Evolutionary conservation across 2,888 invertebrate genomes (phyloP).

Genomic region (Pollenia griseotomentosa): DNA sequence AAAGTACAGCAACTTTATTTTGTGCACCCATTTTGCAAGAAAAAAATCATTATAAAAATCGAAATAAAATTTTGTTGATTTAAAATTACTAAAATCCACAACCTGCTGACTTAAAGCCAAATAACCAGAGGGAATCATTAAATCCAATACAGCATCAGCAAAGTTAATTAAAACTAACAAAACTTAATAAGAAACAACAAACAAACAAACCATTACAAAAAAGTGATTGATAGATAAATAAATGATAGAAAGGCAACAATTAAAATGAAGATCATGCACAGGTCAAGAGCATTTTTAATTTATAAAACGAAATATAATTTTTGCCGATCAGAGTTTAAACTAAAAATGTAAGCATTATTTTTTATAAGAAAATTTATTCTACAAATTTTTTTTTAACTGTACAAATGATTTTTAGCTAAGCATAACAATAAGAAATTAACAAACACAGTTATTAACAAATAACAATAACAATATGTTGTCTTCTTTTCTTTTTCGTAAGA

Average conservation of each 20-base stretch:
- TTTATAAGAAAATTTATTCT: not conserved
- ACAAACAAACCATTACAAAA: slow-evolving; percentile 25
- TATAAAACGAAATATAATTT: not conserved
- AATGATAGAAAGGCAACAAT: not conserved
- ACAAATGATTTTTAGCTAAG: slow-evolving; percentile 31
- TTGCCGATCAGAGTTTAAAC: not conserved
- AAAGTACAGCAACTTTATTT: slow-evolving; percentile 7
- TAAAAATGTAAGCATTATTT: not conserved
- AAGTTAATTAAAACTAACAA: slow-evolving; percentile 41
- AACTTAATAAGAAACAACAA: not conserved
- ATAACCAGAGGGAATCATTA: not conserved
- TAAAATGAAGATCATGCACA: slow-evolving; percentile 30
- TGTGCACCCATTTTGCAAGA: not conserved
- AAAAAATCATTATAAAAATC: not conserved
- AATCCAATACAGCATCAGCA: slow-evolving; percentile 14
- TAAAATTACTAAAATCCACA: slow-evolving; percentile 31
- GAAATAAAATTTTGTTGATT: slow-evolving; percentile 20
- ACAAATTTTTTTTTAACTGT: slow-evolving; percentile 46
- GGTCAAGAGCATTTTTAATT: slow-evolving; percentile 51
- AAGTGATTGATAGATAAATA: slow-evolving; percentile 44
- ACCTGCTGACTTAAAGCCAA: slow-evolving; percentile 9
- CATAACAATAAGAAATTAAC: slow-evolving; percentile 28
- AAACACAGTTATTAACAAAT: slow-evolving; percentile 48
- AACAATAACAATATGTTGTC: slow-evolving; percentile 59
- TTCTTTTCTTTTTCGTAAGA: slow-evolving; percentile 1